These are phyloP conservation scores for Latrodectus geometricus DNA, from an alignment of 1,140 invertebrate genomes.

Conservation along the genomic window DNA sequence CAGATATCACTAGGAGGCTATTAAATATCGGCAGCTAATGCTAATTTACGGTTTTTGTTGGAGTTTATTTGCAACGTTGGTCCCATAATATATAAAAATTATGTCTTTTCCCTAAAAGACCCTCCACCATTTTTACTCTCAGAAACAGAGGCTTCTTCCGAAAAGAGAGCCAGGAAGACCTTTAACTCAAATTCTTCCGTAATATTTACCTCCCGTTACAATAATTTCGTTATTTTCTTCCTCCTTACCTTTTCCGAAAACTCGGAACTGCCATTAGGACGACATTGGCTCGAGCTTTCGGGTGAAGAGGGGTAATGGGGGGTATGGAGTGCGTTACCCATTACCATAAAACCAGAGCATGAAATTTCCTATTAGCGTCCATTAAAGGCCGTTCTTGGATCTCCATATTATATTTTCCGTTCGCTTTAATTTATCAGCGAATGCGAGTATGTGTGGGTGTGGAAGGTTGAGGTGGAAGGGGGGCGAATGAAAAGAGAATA, in stretches of 20 bases:
- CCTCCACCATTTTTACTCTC: no score
- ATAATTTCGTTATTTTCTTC: neutral
- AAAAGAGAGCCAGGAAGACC: neutral
- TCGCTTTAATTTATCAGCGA: constrained; percentile 47
- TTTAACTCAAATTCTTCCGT: no score
- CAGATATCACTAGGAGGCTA: no score
- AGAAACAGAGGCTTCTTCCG: neutral
- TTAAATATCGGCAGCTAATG: no score
- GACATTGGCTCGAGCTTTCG: neutral
- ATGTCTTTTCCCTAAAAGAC: no score
- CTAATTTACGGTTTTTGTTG: no score
- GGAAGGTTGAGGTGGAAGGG: neutral
- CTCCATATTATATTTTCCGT: constrained; percentile 46
- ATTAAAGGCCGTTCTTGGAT: constrained; percentile 28
- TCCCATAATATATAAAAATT: no score
- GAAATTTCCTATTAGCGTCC: constrained; percentile 51
- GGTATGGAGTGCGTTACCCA: neutral
- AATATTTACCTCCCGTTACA: no score
- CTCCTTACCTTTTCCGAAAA: neutral
- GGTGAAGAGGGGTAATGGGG: no score
- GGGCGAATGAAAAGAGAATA: neutral
- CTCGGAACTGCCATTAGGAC: neutral
- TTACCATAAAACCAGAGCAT: constrained; percentile 52
- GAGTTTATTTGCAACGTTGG: no score
- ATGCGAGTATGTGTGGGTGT: no score